These are phyloP conservation scores for Anthoptus insignis DNA, from an alignment of 2,888 invertebrate genomes.

Conservation along the genomic window DNA sequence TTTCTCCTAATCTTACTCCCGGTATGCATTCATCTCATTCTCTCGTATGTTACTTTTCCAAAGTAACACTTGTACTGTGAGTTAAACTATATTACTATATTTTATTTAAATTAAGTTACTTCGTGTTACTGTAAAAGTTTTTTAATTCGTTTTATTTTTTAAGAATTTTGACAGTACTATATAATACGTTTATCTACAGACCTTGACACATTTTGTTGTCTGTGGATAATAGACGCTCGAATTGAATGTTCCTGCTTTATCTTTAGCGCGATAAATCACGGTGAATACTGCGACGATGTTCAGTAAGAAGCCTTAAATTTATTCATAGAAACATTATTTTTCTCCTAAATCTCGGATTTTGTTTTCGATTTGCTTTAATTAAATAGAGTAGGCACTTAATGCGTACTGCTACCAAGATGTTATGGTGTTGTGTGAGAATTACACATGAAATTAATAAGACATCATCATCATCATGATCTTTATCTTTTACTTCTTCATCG, in stretches of 20 bases:
- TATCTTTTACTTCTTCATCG: no score
- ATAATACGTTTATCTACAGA: not conserved
- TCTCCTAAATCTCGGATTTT: not conserved
- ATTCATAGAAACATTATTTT: constrained; percentile 19
- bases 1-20: no score
- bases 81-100: no score
- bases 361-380: not conserved
- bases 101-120: no score
- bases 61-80: no score
- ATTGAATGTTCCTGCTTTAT: constrained; percentile 33
- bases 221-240: constrained; percentile 28
- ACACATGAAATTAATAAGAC: no score
- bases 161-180: not conserved
- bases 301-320: constrained; percentile 20
- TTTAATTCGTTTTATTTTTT: not conserved
- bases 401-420: no score
- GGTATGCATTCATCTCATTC: no score
- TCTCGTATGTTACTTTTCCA: no score
- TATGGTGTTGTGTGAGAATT: no score
- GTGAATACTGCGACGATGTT: constrained; percentile 19
- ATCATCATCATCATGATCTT: no score
- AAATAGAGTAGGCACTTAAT: no score
- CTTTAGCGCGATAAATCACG: constrained; percentile 31
- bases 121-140: not conserved
- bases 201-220: constrained; percentile 26